Base-by-base conservation (phyloP, 2,797 vertebrate species). In the Pangasius macronema region DNA sequence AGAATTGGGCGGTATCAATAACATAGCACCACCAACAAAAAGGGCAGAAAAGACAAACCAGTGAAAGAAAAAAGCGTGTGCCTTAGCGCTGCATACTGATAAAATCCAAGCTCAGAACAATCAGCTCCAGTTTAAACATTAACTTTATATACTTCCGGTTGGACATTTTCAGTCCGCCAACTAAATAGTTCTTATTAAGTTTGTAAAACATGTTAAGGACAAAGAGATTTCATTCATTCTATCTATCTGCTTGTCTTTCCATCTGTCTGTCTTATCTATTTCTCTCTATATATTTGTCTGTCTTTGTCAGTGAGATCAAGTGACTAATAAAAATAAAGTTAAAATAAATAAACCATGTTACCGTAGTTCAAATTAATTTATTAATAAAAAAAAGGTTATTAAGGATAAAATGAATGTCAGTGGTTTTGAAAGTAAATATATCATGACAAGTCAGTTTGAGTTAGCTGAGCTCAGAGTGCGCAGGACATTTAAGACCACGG, bases 401-500 rank as follows among this genome's bases (percentile, higher is more conserved):
- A 16, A 5, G 27, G 24, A 82, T 33, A 33, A 83, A 83, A 67
- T 33, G 51, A 65, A 46, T 61, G 2, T 67, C n/a, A 18, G 39
- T 30, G 1, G 49, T 27, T 27, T 85, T 68, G 6, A 53, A 80
- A 33, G 27, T 20, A 24, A 39, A 46, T 30, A n/a, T 22, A 42
- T 81, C 79, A 63, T 42, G 36, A 82, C 0, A 22, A 61, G 79
- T 46, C 79, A 49, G 91, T 75, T 89, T 10, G 63, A 49, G 57
- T 33, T 90, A 76, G 53, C 53, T 22, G 65, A 87, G 82, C 89
- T 91, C 77, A 95, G 88, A 1, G 94, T 94, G 88, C 93, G 92
- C 51, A 99, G 88, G 13, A 97, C 96, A 0, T 94, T 95, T 73
- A 92, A 93, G 10, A 99, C 91, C 2, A 95, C 91, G 0, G 94